Base-by-base conservation (phyloP, 2,888 invertebrate species). In the Calameuta idolon region DNA sequence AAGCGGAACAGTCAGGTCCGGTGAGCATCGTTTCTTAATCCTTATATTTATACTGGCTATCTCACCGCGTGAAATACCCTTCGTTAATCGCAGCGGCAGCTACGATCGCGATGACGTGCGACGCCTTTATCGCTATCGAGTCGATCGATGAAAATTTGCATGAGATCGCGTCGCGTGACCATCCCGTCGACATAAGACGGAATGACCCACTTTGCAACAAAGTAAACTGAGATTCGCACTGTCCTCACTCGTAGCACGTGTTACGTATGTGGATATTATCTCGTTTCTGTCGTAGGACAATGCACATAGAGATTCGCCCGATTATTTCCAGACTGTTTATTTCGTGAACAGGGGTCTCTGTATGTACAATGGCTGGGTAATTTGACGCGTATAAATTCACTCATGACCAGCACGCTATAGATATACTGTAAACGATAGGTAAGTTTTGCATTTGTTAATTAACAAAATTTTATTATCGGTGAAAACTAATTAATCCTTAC, bases 101-200 rank as follows among this genome's bases (percentile, higher is more conserved):
- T 2, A 55, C 55, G 55, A 23, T 55, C 55, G 9, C 55, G 55
- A 55, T 55, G 55, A 55, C 55, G 55, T 23, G 55, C 55, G 55
- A 55, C 55, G 55, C 55, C 55, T 55, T 23, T 55, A 55, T 55
- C 55, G 55, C 55, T 55, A 9, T 23, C 23, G 1, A 2, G 55
- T 2, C 31, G 71, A 71, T 71, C 71, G 31, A 71, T 71, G 12
- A 71, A 31, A 71, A 71, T 71, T 71, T 31, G 31, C 71, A 71
- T 31, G 34, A 71, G 31, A 33, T 71, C 34, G 71, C 23, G 71
- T 34, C 71, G 34, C 71, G 71, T 34, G 71, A 71, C 71, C 9
- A 31, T 12, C 15, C 33, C 71, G 23, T 31, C 12, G 15, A 71
- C 33, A 12, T 23, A 33, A 31, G 31, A 71, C 31, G 71, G 71